phyloP scores from a whole-genome alignment of 2,797 vertebrate species.

The Rhinogobio ventralis region DNA sequence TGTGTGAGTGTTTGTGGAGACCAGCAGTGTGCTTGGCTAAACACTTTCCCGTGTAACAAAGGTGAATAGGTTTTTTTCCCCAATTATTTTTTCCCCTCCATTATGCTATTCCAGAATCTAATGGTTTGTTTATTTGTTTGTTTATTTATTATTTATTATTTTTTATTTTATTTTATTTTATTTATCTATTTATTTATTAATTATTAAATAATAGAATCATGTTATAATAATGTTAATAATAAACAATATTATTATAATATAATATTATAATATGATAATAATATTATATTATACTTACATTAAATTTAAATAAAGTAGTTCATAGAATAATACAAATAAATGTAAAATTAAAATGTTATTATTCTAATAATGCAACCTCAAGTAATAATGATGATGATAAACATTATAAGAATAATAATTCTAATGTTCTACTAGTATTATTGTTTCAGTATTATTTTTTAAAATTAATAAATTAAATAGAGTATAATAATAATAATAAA shows the following conservation, averaged over 20 bases:
- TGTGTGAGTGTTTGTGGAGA: conserved; percentile 27
- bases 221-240: not conserved
- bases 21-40: not conserved
- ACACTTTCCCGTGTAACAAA: conserved; percentile 66
- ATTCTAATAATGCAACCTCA: not conserved
- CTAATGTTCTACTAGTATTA: not conserved
- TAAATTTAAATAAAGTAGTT: not conserved
- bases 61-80: not conserved
- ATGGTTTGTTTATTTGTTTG: not conserved
- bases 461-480: too few species aligned
- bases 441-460: too few species aligned
- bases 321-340: not conserved
- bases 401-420: not conserved
- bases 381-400: not conserved
- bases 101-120: not conserved
- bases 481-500: not conserved
- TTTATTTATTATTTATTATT: too few species aligned
- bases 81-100: not conserved
- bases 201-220: not conserved
- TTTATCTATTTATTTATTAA: not conserved
- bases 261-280: not conserved
- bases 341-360: not conserved
- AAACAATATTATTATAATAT: not conserved
- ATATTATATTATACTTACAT: not conserved
- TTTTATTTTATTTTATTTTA: too few species aligned